Base-by-base conservation (phyloP, 2,888 invertebrate genomes). In the Podabrus alpinus region DNA sequence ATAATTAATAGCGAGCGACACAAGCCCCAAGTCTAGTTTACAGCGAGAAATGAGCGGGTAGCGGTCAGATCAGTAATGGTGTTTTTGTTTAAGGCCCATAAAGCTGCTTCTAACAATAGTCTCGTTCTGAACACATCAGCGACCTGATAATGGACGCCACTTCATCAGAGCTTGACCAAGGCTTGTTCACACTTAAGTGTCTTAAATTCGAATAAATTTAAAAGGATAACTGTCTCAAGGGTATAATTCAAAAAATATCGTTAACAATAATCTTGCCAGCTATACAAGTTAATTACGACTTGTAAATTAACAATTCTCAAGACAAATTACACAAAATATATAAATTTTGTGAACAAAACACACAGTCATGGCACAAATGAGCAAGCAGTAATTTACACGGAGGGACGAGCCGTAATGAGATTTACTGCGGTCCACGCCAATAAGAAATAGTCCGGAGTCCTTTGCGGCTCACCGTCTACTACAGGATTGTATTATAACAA, bases 41-140 rank as follows among this genome's bases (percentile, higher is more conserved):
- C 70, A 64, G 72, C 64, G 76, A 68, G 76, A 76, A 72, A 76
- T 76, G 77, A 77, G 78, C 76, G 78, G 75, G 76, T 78, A 73
- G 76, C 78, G 79, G 80, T 78, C 78, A 81, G 79, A 81, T 82
- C 80, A 77, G 84, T 85, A 85, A 85, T 84, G 83, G 83, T 83
- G 83, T 85, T 85, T 85, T 85, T 84, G 84, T 86, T 85, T 84
- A 84, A 84, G 83, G 83, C 83, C 84, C 84, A 85, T 85, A 85
- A 85, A 85, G 83, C 80, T 82, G 83, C 82, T 82, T 79, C 81
- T 78, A 80, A 82, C 82, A 84, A 84, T 83, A 81, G 82, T 81
- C 82, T 82, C 81, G 82, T 83, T 83, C 81, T 82, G 80, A 82
- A 82, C 82, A 83, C 82, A 84, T 84, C 83, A 83, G 80, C 80